A percentile compares a stretch with the other conserved stretches of the same genome.
phyloP scores from a whole-genome alignment of 2,113 vertebrate genomes.

The Gorsachius goisagi region DNA sequence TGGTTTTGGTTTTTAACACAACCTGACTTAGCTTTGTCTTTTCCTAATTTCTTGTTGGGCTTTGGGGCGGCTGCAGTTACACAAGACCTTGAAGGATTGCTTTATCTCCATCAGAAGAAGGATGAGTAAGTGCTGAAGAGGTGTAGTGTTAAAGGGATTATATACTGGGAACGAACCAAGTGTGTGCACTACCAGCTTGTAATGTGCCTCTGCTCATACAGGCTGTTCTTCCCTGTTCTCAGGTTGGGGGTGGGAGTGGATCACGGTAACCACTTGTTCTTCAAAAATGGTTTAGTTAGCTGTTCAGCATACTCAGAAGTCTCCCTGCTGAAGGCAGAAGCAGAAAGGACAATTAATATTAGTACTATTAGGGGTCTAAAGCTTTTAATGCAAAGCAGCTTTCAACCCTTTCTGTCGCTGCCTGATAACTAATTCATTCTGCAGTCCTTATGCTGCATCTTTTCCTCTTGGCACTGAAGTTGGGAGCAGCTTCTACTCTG shows the following conservation, averaged over 20 bases:
- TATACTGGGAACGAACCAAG: slow-evolving; percentile 17
- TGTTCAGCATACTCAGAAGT: neutral
- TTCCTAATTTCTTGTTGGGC: neutral
- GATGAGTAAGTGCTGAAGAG: slow-evolving; percentile 65
- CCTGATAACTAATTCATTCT: slow-evolving; percentile 17
- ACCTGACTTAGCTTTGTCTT: neutral
- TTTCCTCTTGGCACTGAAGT: neutral
- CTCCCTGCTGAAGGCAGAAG: slow-evolving; percentile 22
- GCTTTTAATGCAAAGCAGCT: neutral
- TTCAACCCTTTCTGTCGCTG: neutral
- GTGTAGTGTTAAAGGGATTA: slow-evolving; percentile 30
- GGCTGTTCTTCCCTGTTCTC: neutral
- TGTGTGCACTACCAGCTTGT: neutral
- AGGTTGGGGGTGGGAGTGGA: slow-evolving; percentile 27
- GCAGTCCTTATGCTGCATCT: neutral
- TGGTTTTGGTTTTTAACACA: neutral
- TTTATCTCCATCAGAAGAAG: slow-evolving; percentile 25
- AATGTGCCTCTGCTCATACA: neutral
- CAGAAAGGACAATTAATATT: slow-evolving; percentile 23
- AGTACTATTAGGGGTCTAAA: neutral
- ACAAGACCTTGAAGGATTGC: neutral
- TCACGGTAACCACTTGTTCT: neutral
- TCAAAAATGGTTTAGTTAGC: neutral
- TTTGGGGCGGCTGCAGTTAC: slow-evolving; percentile 15
- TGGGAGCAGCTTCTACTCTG: neutral